phyloP scores from a whole-genome alignment of 2,797 vertebrate genomes.

The Alca torda region DNA sequence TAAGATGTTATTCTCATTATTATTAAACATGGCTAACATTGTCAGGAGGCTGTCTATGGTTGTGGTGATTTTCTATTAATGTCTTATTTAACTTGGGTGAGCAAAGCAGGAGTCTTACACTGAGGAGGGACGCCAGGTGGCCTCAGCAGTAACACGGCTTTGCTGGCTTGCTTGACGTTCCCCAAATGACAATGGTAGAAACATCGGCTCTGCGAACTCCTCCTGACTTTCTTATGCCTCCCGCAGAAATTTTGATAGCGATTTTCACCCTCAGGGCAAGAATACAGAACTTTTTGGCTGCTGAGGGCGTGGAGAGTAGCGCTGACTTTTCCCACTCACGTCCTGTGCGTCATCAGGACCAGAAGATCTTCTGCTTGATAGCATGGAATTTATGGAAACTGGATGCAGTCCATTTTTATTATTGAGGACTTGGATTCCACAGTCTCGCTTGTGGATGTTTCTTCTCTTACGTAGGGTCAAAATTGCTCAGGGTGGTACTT shows the following conservation, averaged over 20 bases:
- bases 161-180: neutral
- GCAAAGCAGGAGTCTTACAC: neutral
- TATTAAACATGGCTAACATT: neutral
- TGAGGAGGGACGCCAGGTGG: neutral
- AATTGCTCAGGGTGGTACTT: neutral
- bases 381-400: neutral
- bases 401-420: neutral
- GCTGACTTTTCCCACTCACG: neutral
- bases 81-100: neutral
- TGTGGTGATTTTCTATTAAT: neutral
- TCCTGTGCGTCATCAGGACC: neutral
- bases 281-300: neutral
- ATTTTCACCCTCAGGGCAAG: neutral
- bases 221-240: neutral
- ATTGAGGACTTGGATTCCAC: neutral
- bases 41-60: neutral
- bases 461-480: neutral
- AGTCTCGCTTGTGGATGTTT: neutral
- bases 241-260: neutral
- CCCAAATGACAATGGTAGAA: neutral
- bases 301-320: neutral
- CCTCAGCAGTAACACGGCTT: neutral
- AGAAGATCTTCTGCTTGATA: neutral
- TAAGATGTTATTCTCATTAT: neutral
- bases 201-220: neutral